Conservation (phyloP, 1,140 invertebrate species). For the Scylla paramamosain region DNA sequence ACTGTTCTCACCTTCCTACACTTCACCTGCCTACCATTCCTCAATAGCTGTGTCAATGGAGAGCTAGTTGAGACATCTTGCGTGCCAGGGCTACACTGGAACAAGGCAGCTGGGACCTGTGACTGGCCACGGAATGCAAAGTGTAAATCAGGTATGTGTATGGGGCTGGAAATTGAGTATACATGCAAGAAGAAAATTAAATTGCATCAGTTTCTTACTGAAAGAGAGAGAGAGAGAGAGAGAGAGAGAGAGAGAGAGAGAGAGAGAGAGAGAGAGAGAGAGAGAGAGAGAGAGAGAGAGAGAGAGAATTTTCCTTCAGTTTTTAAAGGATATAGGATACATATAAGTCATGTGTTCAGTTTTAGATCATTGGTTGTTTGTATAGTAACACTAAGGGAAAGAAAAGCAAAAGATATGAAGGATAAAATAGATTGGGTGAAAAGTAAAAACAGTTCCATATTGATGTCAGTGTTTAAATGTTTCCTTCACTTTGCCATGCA, state of each 20-base stretch:
- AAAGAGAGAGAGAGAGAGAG: background rate
- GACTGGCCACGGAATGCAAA: slow-evolving; percentile 88
- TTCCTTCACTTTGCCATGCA: no score
- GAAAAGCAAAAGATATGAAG: no score
- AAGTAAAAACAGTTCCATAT: no score
- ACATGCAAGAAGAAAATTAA: background rate
- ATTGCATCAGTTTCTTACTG: background rate
- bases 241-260: background rate
- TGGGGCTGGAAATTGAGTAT: background rate
- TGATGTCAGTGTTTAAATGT: no score
- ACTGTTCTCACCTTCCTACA: no score
- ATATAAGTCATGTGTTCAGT: no score
- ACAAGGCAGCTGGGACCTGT: slow-evolving; percentile 84
- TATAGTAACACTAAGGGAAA: no score
- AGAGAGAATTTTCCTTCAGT: no score
- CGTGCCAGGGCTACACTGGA: slow-evolving; percentile 91
- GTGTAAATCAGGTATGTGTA: slow-evolving; percentile 80
- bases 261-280: background rate
- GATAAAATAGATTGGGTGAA: no score
- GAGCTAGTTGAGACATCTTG: slow-evolving; percentile 86
- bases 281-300: background rate
- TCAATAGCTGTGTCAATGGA: slow-evolving; percentile 82
- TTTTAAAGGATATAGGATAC: no score
- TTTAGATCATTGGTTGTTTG: no score
- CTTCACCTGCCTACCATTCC: background rate